Conservation (phyloP, 2,113 vertebrate species). For the Lichenostomus cassidix region DNA sequence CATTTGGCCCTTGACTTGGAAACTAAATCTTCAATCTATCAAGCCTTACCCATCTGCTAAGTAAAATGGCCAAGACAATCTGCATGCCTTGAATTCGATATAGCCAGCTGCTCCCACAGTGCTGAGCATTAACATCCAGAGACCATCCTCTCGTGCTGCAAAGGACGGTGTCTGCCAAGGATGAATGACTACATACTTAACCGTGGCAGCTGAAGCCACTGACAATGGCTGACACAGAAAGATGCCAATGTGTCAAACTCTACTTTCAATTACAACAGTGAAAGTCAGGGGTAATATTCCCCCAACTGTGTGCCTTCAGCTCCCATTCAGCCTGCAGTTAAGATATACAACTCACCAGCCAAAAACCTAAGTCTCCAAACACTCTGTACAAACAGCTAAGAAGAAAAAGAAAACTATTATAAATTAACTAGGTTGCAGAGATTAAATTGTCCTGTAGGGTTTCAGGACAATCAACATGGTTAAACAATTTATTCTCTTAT, state of each 20-base stretch:
- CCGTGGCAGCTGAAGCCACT: slow-evolving; percentile 23
- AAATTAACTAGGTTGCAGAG: slow-evolving; percentile 25
- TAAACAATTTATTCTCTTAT: slow-evolving; percentile 41
- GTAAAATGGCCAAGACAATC: slow-evolving; percentile 69
- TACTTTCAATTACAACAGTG: slow-evolving; percentile 43
- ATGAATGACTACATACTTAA: slow-evolving; percentile 45
- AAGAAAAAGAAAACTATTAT: neutral
- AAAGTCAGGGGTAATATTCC: slow-evolving; percentile 48
- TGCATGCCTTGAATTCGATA: slow-evolving; percentile 68
- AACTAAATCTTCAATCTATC: slow-evolving; percentile 72
- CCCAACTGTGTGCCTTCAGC: neutral
- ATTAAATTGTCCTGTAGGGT: slow-evolving; percentile 1
- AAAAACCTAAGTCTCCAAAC: neutral
- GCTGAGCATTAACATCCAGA: slow-evolving; percentile 50
- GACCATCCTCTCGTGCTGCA: slow-evolving; percentile 47
- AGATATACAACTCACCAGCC: neutral
- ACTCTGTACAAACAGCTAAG: neutral
- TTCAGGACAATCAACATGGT: neutral
- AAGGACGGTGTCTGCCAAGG: slow-evolving; percentile 50
- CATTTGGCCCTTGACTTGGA: slow-evolving; percentile 71
- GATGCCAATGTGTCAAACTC: slow-evolving; percentile 53
- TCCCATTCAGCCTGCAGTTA: neutral
- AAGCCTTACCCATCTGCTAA: slow-evolving; percentile 74
- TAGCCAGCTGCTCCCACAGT: slow-evolving; percentile 65
- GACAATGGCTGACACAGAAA: slow-evolving; percentile 26